Percentiles rank a stretch among this genome's conserved stretches.
These are phyloP conservation scores for Hydrolagus colliei DNA, from an alignment of 2,797 vertebrate genomes.

Conservation along the genomic window DNA sequence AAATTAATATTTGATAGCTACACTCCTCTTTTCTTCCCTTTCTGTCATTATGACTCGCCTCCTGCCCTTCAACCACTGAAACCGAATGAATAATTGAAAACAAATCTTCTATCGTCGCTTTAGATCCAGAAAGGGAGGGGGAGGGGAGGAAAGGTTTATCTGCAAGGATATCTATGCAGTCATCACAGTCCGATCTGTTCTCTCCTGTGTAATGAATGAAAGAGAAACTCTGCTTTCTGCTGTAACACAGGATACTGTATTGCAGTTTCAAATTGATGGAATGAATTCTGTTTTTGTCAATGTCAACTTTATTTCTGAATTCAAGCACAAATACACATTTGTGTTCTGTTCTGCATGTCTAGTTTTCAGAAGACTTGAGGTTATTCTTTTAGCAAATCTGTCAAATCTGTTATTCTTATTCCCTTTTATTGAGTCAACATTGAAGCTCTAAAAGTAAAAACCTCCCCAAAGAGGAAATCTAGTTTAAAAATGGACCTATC, in stretches of 20 bases:
- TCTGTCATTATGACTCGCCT: conserved; percentile 53
- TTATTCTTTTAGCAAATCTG: too few relatives aligned
- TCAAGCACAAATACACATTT: not conserved
- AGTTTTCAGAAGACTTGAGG: not conserved
- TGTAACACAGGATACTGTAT: not conserved
- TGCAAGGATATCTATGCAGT: conserved; percentile 26
- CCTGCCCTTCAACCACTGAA: conserved; percentile 82
- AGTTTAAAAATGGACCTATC: too few relatives aligned
- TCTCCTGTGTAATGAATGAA: not conserved
- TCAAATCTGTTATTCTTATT: too few relatives aligned
- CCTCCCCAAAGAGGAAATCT: too few relatives aligned
- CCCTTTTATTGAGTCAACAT: too few relatives aligned
- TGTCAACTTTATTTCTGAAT: not conserved
- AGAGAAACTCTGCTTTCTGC: not conserved
- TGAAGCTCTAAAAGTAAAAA: too few relatives aligned
- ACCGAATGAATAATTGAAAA: conserved; percentile 85
- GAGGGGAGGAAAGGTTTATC: not conserved
- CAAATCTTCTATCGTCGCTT: conserved; percentile 65
- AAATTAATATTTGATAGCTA: conserved; percentile 86
- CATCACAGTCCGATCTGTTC: conserved; percentile 11
- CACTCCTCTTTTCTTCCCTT: conserved; percentile 66
- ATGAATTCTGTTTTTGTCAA: not conserved
- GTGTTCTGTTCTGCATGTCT: not conserved
- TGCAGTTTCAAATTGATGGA: not conserved
- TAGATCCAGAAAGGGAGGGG: not conserved